These are phyloP conservation scores for Tiliacea aurago DNA, from an alignment of 2,888 invertebrate genomes.

Conservation along the genomic window DNA sequence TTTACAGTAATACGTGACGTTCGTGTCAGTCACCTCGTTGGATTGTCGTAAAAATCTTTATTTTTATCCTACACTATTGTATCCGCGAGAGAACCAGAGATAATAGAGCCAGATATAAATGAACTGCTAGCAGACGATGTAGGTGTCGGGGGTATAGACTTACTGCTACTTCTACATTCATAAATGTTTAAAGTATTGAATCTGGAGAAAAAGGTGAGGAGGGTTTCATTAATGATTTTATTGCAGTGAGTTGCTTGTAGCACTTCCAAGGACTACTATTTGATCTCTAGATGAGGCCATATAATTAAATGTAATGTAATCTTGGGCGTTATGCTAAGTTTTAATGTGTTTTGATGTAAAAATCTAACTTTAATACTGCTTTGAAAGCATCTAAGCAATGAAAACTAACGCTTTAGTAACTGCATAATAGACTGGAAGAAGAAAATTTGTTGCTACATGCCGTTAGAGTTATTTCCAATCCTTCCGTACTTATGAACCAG, in stretches of 20 bases:
- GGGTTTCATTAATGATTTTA: neutral
- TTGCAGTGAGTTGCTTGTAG: no score
- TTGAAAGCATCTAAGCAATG: neutral
- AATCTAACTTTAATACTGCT: neutral
- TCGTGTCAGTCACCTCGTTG: conserved; percentile 62
- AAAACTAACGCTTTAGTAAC: no score
- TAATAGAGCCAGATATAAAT: conserved; percentile 21
- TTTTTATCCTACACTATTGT: conserved; percentile 61
- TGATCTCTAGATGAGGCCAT: neutral
- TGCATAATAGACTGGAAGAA: neutral
- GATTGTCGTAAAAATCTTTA: conserved; percentile 63
- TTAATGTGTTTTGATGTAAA: no score
- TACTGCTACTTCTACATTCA: neutral
- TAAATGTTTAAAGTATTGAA: neutral
- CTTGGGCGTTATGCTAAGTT: neutral
- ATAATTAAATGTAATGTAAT: neutral
- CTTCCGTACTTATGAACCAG: neutral
- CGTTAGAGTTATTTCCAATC: neutral
- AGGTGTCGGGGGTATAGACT: neutral
- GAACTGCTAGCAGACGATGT: conserved; percentile 2
- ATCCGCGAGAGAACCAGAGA: conserved; percentile 41
- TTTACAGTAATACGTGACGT: conserved; percentile 52
- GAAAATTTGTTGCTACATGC: neutral
- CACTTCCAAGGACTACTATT: neutral
- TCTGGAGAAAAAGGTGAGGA: neutral